Conservation (phyloP, 1,140 invertebrate species). For the Doryteuthis pealeii region DNA sequence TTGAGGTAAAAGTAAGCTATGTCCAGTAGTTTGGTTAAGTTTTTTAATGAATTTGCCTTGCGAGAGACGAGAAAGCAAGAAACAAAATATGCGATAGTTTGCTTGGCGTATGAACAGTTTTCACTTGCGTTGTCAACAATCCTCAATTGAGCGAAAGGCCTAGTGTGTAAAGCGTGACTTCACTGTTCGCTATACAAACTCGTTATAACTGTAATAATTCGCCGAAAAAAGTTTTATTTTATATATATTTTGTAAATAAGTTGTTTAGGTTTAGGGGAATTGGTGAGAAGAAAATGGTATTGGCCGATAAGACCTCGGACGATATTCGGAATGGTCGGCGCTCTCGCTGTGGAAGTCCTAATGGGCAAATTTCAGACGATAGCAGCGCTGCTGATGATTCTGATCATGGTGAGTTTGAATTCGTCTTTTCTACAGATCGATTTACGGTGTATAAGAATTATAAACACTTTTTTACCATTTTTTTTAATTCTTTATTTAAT, state of each 20-base stretch:
- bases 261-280: no score
- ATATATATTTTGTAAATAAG: no score
- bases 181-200: no score
- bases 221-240: no score
- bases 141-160: not conserved
- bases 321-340: constrained; percentile 79
- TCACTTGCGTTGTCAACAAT: not conserved
- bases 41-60: no score
- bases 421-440: no score
- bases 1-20: no score
- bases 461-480: constrained; percentile 10
- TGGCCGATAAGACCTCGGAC: constrained; percentile 80
- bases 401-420: constrained; percentile 49
- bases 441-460: not conserved
- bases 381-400: constrained; percentile 56
- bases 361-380: constrained; percentile 74
- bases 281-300: constrained; percentile 68
- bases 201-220: no score
- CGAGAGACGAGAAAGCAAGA: not conserved
- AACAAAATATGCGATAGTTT: not conserved
- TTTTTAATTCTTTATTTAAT: no score
- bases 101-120: not conserved
- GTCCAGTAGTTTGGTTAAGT: no score
- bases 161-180: no score
- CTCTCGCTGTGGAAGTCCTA: constrained; percentile 84